Evolutionary conservation across 2,888 invertebrate species (phyloP).

Genomic region (Pristionchus fissidentatus): DNA sequence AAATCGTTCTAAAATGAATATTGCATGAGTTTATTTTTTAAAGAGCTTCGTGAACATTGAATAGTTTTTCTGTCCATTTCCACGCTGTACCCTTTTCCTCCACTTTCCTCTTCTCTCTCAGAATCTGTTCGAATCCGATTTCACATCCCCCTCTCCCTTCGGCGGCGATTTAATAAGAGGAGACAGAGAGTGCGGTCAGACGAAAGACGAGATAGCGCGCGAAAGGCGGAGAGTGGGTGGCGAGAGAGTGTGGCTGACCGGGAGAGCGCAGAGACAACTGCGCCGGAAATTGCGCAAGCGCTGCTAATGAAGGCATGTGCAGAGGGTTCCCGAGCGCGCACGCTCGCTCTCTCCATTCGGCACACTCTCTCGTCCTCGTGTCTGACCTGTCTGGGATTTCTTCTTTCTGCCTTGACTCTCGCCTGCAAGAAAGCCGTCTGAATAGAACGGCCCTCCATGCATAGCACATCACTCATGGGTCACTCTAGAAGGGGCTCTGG

Average conservation of each 20-base stretch:
- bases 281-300: conserved; percentile 16
- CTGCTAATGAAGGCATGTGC: neutral
- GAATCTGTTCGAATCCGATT: conserved; percentile 42
- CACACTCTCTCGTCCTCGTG: neutral
- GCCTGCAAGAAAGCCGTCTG: neutral
- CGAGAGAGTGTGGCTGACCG: neutral
- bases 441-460: conserved; percentile 35
- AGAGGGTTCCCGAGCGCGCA: neutral
- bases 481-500: conserved; percentile 20
- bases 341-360: conserved; percentile 5
- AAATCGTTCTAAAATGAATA: too few species aligned
- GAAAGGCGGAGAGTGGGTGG: neutral
- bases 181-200: conserved; percentile 17
- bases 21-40: too few species aligned
- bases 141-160: neutral
- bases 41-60: too few species aligned
- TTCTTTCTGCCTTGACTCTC: neutral
- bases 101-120: neutral
- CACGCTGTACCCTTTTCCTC: too few species aligned
- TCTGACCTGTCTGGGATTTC: neutral
- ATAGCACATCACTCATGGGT: conserved; percentile 38
- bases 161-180: conserved; percentile 16
- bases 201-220: neutral
- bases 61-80: too few species aligned
- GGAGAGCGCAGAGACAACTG: neutral